phyloP scores from a whole-genome alignment of 2,797 vertebrate species.

The Jordanella pulchra region DNA sequence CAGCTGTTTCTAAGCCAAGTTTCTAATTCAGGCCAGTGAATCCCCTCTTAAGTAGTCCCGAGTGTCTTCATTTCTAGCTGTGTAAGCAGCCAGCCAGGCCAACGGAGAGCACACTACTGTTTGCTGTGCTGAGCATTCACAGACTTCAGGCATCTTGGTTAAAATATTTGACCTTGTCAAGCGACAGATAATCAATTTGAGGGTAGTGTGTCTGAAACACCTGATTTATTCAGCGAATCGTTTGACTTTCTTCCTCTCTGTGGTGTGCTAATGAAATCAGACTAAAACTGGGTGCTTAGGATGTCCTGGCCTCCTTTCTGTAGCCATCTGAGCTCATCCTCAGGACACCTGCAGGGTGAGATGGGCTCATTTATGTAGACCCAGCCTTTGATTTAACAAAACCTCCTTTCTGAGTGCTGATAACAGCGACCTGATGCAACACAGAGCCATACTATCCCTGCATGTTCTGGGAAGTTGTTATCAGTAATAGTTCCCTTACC shows the following conservation, averaged over 20 bases:
- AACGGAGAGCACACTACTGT: conserved; percentile 57
- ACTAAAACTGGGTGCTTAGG: conserved; percentile 49
- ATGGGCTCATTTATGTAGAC: conserved; percentile 40
- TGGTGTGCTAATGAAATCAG: conserved; percentile 49
- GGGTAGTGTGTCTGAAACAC: conserved; percentile 64
- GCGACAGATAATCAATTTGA: conserved; percentile 79
- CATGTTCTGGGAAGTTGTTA: background rate
- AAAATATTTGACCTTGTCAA: conserved; percentile 79
- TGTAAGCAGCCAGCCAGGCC: conserved; percentile 68
- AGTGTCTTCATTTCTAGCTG: conserved; percentile 78
- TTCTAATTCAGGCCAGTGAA: conserved; percentile 79
- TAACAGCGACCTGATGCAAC: conserved; percentile 12
- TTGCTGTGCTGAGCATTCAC: conserved; percentile 73
- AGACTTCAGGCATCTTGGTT: conserved; percentile 68
- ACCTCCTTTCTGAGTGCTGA: conserved; percentile 17
- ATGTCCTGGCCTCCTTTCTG: conserved; percentile 48
- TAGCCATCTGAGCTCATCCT: conserved; percentile 46
- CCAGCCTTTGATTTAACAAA: conserved; percentile 33
- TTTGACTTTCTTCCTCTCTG: conserved; percentile 65
- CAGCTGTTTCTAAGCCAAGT: conserved; percentile 73
- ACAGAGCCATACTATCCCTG: conserved; percentile 3
- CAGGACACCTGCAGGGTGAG: conserved; percentile 53
- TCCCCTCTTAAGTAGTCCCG: conserved; percentile 75
- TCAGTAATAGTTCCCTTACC: background rate
- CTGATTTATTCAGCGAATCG: conserved; percentile 67